Base-by-base conservation (phyloP, 2,888 invertebrate genomes). In the Coelinius sp. region DNA sequence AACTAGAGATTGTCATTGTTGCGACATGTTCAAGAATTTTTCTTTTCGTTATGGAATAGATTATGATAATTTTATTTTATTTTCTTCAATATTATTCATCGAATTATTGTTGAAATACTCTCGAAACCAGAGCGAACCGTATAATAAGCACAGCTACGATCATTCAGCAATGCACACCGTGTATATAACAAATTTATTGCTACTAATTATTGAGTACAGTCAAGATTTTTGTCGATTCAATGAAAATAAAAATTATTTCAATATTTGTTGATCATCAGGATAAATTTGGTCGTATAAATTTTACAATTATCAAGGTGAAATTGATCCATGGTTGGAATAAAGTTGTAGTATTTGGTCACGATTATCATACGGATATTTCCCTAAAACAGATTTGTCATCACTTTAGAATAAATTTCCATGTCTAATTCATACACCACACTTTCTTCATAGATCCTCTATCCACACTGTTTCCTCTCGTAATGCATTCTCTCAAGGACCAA, bases 1-100 rank as follows among this genome's bases (percentile, higher is more conserved):
- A 70, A 76, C 75, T 77, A 77, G 68, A 75, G 77, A 77, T 77
- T 77, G 77, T 77, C 77, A 77, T 75, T 69, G 70, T 77, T 75
- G 71, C 74, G 73, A 75, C 71, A 68, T 31, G 41, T 44, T 46
- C 56, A 46, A 35, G 68, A 46, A 64, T 68, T 70, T 68, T 72
- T 63, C 4, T 52, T 44, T 12, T 68, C 27, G 27, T 46, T 31
- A 53, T 31, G 10, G 22, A 20, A 22, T 44, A 31, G 14, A 46
- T 3, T 38, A 67, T 35, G 2, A 62, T 8, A 25, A 46, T 69
- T 12, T 27, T 69, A 12, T 24, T 52, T 65, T 62, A 20, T 59
- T 52, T 68, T 63, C 22, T 27, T n/a, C 17, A 25, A 62, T 24
- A 1, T 56, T 17, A 35, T 53, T 63, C 20, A 62, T 53, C 20